Base-by-base conservation (phyloP, 2,113 vertebrate species). In the Nanorana parkeri region DNA sequence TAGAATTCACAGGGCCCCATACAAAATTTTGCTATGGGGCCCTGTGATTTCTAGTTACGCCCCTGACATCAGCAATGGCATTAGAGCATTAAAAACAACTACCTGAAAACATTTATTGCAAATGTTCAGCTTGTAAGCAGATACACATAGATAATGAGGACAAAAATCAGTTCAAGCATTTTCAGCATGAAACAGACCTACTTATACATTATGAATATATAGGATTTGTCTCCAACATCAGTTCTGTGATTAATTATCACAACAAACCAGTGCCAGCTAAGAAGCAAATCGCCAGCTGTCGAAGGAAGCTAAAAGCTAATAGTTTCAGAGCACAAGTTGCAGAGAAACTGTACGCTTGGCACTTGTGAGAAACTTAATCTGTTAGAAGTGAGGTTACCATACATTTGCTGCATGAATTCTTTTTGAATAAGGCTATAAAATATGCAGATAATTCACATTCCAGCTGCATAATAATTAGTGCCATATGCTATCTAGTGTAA, bases 401-500 rank as follows among this genome's bases (percentile, higher is more conserved):
- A 75, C 21, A 32, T 60, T 52, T 29, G 17, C 68, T 47, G 41
- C 13, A 3, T 47, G 41, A 11, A n/a, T n/a, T n/a, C n/a, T 13
- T 47, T 47, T 11, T 47, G 41, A 11, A 47, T 8, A 47, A 47
- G 13, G 11, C 8, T 47, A 47, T 13, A 47, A 56, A 19, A 73
- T 73, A 29, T 74, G 71, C 71, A 60, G 24, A 73, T 55, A 56
- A n/a, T 73, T 55, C 17, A 0, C 11, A 3, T 29, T n/a, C 69
- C 36, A 60, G 56, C 1, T 28, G 69, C 69, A 73, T 73, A 73
- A 73, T 73, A 56, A 56, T 29, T 56, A 3, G 55, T 29, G 17
- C 69, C 69, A 56, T 73, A 73, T 73, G 69, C 69, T 56, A 24
- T 73, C 52, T 56, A 16, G 17, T n/a, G 52, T 17, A 19, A 28